Percentiles rank a stretch among this genome's conserved stretches.
phyloP scores from a whole-genome alignment of 2,888 invertebrate genomes.

The Agrochola circellaris region DNA sequence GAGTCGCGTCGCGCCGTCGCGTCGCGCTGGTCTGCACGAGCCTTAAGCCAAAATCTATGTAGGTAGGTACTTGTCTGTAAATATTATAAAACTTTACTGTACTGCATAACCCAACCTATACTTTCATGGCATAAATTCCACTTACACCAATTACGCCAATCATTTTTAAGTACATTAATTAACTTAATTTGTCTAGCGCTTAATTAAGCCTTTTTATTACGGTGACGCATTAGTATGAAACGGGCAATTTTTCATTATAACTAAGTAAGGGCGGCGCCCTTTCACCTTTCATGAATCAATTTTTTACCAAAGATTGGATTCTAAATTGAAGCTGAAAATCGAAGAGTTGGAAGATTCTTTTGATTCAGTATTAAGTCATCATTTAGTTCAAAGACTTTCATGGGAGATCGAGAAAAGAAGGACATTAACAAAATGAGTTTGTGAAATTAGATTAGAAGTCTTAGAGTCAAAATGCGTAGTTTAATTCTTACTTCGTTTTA shows the following conservation, averaged over 20 bases:
- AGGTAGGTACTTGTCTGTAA: neutral
- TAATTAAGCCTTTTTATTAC: conserved; percentile 46
- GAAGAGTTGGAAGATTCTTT: conserved; percentile 17
- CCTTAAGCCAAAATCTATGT: neutral
- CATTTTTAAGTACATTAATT: conserved; percentile 34
- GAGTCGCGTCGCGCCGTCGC: too few species aligned
- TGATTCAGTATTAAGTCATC: conserved; percentile 17
- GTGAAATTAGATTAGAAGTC: neutral
- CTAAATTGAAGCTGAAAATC: conserved; percentile 28
- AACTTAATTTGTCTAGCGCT: conserved; percentile 49
- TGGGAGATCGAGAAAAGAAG: neutral
- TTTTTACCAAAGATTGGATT: conserved; percentile 3
- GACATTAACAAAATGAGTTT: conserved; percentile 17
- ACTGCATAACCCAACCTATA: conserved; percentile 4
- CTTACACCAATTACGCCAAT: conserved; percentile 39
- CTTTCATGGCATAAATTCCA: conserved; percentile 38
- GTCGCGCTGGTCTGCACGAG: too few species aligned
- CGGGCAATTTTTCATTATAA: conserved; percentile 35
- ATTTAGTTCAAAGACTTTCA: conserved; percentile 23
- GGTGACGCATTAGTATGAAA: conserved; percentile 29
- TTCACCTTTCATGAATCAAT: conserved; percentile 29
- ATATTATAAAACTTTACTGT: neutral
- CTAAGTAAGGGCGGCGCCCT: conserved; percentile 24
- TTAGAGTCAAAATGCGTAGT: neutral
- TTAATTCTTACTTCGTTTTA: neutral